Base-by-base conservation (phyloP, 2,797 vertebrate species). In the Phrynocephalus vlangalii region DNA sequence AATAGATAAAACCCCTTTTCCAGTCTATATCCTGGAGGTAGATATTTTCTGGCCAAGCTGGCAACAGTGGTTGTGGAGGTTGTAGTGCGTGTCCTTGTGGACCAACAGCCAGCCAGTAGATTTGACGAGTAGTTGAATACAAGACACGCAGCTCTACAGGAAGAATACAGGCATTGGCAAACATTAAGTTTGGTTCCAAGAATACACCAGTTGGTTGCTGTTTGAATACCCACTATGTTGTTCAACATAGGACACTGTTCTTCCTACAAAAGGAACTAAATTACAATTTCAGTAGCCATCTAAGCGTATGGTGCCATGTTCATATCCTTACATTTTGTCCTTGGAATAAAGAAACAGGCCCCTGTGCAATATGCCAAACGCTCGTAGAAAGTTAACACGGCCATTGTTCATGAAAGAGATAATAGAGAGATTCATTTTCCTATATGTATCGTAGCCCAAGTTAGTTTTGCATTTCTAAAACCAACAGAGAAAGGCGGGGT, bases 1-100 rank as follows among this genome's bases (percentile, higher is more conserved):
- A 98, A 13, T 98, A 98, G 30, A 98, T 84, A 91, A 96, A 95
- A 0, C 96, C 95, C 92, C 96, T 97, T 91, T 96, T 96, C 98
- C 98, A 99, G 93, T 98, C 97, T 38, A 98, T 48, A 20, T 98
- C 98, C 94, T 99, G 97, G 5, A 98, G 95, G 67, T 96, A 92
- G 79, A 98, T 89, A 52, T 95, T 80, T 7, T 96, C 94, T 1
- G 93, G 84, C 13, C 97, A 95, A 30, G 95, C 86, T 81, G 97
- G 96, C n/a, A 98, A 91, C 24, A 76, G 9, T 22, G 11, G 5
- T 7, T 67, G 30, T 3, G 75, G 71, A 30, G 80, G 52, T 22
- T 81, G 83, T 10, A 44, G 9, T 70, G 82, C 75, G 1, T 88
- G 94, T 5, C 92, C 92, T 78, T 89, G 92, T 11, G 94, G 95